Percentiles rank a stretch among this genome's conserved stretches.
Evolutionary conservation across 2,797 vertebrate genomes (phyloP).

Genomic region (Smutsia temminckii): DNA sequence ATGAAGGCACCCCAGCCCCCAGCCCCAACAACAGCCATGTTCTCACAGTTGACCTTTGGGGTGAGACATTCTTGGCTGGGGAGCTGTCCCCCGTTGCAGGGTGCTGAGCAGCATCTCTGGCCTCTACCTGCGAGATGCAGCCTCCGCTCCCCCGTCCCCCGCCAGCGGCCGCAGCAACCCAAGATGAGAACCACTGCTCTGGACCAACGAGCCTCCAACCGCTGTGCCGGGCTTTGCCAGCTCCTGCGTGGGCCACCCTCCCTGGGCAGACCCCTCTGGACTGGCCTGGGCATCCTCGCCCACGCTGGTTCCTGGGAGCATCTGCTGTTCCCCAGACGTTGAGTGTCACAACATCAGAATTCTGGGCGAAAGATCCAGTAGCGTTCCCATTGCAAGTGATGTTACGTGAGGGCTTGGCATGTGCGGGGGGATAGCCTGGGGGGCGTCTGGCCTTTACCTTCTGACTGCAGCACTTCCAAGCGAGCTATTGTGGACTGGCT

Average conservation of each 20-base stretch:
- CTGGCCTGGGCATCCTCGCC: background rate
- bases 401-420: no score
- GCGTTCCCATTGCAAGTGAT: no score
- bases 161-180: background rate
- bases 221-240: background rate
- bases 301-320: background rate
- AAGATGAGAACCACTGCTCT: background rate
- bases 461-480: constrained; percentile 76
- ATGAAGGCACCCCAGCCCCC: fast-evolving
- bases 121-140: background rate
- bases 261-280: fast-evolving
- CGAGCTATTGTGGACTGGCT: constrained; percentile 80
- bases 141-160: fast-evolving
- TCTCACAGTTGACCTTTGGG: background rate
- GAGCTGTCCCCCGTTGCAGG: background rate
- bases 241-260: background rate
- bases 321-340: background rate
- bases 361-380: no score
- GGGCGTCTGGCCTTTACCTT: constrained; percentile 72
- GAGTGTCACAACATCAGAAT: background rate
- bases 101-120: background rate
- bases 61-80: background rate
- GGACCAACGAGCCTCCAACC: background rate
- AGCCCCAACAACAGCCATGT: fast-evolving
- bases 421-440: background rate